phyloP scores from a whole-genome alignment of 2,888 invertebrate genomes.

The Drosophila engyochracea region DNA sequence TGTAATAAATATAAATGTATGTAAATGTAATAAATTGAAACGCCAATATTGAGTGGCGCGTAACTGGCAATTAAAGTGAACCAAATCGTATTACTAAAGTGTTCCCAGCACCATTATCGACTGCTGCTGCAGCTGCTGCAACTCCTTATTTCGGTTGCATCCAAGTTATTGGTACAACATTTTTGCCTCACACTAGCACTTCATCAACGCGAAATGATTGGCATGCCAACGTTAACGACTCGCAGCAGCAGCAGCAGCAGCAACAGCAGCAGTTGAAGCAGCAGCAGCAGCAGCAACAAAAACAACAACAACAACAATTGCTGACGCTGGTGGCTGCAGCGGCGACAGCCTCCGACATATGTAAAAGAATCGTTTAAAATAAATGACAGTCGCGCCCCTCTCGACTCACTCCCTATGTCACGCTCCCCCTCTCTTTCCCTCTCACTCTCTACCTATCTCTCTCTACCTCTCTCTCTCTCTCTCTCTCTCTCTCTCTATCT shows the following conservation, averaged over 20 bases:
- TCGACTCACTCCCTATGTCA: slow-evolving; percentile 1
- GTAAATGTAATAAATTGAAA: not conserved
- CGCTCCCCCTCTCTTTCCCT: not conserved
- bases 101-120: slow-evolving; percentile 2
- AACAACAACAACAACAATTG: slow-evolving; percentile 3
- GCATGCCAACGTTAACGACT: slow-evolving; percentile 69
- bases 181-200: slow-evolving; percentile 81
- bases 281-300: not conserved
- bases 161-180: slow-evolving; percentile 72
- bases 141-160: slow-evolving; percentile 32
- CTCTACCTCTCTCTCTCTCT: not conserved
- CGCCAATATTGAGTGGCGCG: not conserved
- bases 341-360: slow-evolving; percentile 77
- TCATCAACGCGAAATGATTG: slow-evolving; percentile 81
- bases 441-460: not conserved
- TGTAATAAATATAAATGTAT: not conserved
- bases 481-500: not conserved
- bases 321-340: slow-evolving; percentile 58
- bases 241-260: slow-evolving; percentile 13
- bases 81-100: slow-evolving; percentile 10
- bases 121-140: slow-evolving; percentile 2
- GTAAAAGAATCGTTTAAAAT: slow-evolving; percentile 82
- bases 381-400: slow-evolving; percentile 72
- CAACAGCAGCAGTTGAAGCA: not conserved
- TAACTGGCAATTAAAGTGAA: not conserved